phyloP scores from a whole-genome alignment of 2,888 invertebrate genomes.

The Lasioglossum vierecki region DNA sequence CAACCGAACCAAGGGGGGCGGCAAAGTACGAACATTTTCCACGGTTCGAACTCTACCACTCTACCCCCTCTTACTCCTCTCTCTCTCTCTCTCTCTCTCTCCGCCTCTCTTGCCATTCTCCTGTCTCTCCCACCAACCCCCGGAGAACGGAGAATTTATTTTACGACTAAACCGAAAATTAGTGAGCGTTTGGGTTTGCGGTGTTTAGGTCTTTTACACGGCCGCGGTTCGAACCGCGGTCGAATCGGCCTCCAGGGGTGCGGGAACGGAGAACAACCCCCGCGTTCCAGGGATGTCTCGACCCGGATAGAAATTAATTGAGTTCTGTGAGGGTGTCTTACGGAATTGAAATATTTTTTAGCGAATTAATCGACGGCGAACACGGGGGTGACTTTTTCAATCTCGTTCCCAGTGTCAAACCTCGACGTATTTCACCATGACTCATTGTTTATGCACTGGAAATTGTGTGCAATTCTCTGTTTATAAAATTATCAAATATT shows the following conservation, averaged over 20 bases:
- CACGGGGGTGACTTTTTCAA: neutral
- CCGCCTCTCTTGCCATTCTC: neutral
- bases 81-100: neutral
- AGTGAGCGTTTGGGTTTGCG: conserved; percentile 82
- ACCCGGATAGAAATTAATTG: conserved; percentile 72
- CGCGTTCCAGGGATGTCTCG: conserved; percentile 47
- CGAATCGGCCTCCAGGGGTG: conserved; percentile 30
- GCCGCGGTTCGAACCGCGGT: conserved; percentile 54
- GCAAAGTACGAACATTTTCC: conserved; percentile 76
- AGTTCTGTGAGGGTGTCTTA: conserved; percentile 39
- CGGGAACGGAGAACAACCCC: conserved; percentile 3
- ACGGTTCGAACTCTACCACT: conserved; percentile 52
- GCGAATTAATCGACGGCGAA: neutral
- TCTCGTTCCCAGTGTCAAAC: neutral
- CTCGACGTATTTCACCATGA: neutral
- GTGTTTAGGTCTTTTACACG: conserved; percentile 74
- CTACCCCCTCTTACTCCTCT: neutral
- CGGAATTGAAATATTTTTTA: conserved; percentile 57
- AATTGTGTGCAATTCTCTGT: neutral
- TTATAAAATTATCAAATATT: neutral
- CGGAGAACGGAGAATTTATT: conserved; percentile 78
- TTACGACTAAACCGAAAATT: conserved; percentile 83
- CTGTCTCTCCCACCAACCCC: conserved; percentile 15
- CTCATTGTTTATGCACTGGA: neutral
- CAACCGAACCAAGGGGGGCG: conserved; percentile 61